Conservation (phyloP, 1,140 invertebrate genomes). For the Lucilia cuprina region DNA sequence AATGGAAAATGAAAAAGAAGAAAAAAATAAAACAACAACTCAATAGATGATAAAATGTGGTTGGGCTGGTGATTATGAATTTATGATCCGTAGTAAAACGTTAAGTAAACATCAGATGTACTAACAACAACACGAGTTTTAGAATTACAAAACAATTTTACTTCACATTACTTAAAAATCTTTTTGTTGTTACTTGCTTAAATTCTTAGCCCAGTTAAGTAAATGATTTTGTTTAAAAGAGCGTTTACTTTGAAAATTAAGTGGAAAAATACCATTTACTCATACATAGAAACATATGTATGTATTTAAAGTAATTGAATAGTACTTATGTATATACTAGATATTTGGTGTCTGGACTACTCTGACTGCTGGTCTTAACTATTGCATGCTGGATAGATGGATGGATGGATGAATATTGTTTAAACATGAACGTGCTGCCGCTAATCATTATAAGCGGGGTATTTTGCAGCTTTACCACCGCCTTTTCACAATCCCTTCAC, state of each 20-base stretch:
- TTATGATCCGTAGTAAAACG: background rate
- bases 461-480: slow-evolving; percentile 16
- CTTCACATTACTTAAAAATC: background rate
- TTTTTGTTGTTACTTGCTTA: background rate
- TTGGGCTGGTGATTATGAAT: background rate
- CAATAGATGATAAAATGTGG: background rate
- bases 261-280: background rate
- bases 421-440: background rate
- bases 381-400: background rate
- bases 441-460: slow-evolving; percentile 1
- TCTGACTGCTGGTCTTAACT: background rate
- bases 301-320: too few species aligned
- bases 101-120: background rate
- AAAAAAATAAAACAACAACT: background rate
- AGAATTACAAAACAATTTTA: background rate
- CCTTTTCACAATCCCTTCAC: slow-evolving; percentile 11
- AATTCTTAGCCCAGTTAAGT: slow-evolving; percentile 22
- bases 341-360: background rate
- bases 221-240: background rate
- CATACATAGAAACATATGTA: background rate
- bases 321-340: background rate
- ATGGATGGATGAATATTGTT: background rate
- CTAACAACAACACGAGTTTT: background rate
- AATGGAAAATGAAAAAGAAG: background rate
- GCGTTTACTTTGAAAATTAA: background rate